These are phyloP conservation scores for Pseudochirops corinnae DNA, from an alignment of 2,797 vertebrate genomes.

Conservation along the genomic window DNA sequence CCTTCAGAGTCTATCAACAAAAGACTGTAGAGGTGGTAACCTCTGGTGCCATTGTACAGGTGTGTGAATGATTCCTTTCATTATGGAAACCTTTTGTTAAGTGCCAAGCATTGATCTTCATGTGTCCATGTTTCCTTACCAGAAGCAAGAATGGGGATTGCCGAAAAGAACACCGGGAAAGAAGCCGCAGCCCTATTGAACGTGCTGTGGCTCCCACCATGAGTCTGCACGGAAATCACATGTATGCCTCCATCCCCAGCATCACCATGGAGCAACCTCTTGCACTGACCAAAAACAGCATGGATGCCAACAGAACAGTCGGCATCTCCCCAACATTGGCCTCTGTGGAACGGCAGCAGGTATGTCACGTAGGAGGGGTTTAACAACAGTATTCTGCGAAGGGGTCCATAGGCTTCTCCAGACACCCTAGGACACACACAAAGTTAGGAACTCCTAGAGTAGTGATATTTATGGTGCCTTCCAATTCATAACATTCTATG, in stretches of 20 bases:
- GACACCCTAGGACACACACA: background rate
- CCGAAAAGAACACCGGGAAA: conserved; percentile 93
- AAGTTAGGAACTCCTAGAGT: rapidly evolving
- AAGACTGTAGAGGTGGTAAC: background rate
- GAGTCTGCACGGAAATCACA: conserved; percentile 90
- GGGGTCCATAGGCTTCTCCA: background rate
- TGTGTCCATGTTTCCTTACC: background rate
- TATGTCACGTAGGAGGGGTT: conserved; percentile 68
- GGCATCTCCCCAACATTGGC: conserved; percentile 88
- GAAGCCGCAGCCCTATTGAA: conserved; percentile 95
- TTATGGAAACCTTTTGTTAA: background rate
- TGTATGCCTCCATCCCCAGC: conserved; percentile 92
- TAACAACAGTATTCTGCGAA: background rate
- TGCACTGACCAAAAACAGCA: conserved; percentile 96
- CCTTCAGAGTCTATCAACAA: background rate
- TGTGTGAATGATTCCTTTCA: background rate
- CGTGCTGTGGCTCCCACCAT: conserved; percentile 90
- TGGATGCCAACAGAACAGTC: conserved; percentile 87
- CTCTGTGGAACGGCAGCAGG: conserved; percentile 95
- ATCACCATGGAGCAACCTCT: conserved; percentile 97
- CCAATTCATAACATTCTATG: background rate
- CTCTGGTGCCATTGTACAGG: background rate
- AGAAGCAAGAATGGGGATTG: conserved; percentile 96
- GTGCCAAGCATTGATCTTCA: background rate
- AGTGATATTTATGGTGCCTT: background rate